These are phyloP conservation scores for Drosophila miranda DNA, from an alignment of 1,140 invertebrate species.

Conservation along the genomic window DNA sequence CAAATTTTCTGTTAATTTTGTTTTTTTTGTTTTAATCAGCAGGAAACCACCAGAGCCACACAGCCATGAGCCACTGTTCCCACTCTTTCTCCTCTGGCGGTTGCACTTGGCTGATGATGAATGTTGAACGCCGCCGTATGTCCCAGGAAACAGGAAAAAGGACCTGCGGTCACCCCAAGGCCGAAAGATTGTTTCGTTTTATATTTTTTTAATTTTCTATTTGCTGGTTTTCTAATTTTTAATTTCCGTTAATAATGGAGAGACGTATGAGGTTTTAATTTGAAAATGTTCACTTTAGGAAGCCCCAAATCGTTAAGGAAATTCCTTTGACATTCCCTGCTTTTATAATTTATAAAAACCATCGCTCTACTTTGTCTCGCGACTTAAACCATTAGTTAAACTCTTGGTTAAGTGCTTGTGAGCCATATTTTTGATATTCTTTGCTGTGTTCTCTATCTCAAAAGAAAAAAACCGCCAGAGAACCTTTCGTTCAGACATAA, in stretches of 20 bases:
- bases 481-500: conserved; percentile 55
- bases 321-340: too few species aligned
- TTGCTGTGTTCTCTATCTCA: conserved; percentile 35
- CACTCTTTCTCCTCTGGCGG: conserved; percentile 19
- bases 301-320: conserved; percentile 17
- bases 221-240: conserved; percentile 29
- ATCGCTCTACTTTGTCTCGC: conserved; percentile 22
- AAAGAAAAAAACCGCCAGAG: conserved; percentile 35
- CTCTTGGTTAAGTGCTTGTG: conserved; percentile 48
- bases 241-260: conserved; percentile 37
- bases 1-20: conserved; percentile 79
- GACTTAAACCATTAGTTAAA: conserved; percentile 34
- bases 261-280: conserved; percentile 17
- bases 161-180: conserved; percentile 32
- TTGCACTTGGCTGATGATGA: conserved; percentile 75
- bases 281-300: conserved; percentile 6
- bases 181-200: conserved; percentile 28
- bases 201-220: conserved; percentile 40
- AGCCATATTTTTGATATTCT: conserved; percentile 32
- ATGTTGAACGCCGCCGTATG: conserved; percentile 66
- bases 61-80: conserved; percentile 14
- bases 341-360: too few species aligned
- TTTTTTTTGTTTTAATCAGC: conserved; percentile 77
- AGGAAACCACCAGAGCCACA: conserved; percentile 25
- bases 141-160: conserved; percentile 27